These are phyloP conservation scores for Sphaerophoria rueppellii DNA, from an alignment of 2,888 invertebrate species.

Conservation along the genomic window DNA sequence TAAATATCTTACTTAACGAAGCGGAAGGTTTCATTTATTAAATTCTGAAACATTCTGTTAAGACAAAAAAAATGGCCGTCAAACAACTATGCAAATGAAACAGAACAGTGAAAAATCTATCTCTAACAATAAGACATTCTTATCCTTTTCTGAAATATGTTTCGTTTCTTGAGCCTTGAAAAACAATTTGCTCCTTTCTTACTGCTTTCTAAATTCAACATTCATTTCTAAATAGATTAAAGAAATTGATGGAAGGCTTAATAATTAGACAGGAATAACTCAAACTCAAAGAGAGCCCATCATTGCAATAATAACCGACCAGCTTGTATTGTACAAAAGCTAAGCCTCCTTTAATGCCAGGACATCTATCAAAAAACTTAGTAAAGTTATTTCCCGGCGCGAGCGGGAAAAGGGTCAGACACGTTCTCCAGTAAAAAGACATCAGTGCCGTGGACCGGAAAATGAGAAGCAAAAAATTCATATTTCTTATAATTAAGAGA, in stretches of 20 bases:
- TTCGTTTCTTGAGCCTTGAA: conserved; percentile 7
- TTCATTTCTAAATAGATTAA: conserved; percentile 61
- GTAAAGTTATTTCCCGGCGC: conserved; percentile 1
- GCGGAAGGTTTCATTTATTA: conserved; percentile 19
- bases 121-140: background rate
- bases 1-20: conserved; percentile 37
- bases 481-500: conserved; percentile 60
- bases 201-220: conserved; percentile 40
- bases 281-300: conserved; percentile 28
- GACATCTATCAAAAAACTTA: conserved; percentile 29
- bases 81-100: conserved; percentile 9
- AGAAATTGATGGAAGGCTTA: conserved; percentile 63
- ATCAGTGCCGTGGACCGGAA: conserved; percentile 47
- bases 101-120: background rate
- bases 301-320: conserved; percentile 48
- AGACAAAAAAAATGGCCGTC: conserved; percentile 1
- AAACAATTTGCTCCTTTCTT: conserved; percentile 43
- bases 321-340: conserved; percentile 30
- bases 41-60: conserved; percentile 28
- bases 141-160: conserved; percentile 16
- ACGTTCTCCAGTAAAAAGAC: conserved; percentile 46
- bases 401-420: conserved; percentile 42
- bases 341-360: conserved; percentile 46
- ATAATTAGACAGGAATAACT: conserved; percentile 59
- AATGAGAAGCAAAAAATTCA: conserved; percentile 34